A percentile compares a stretch with the other conserved stretches of the same genome.
phyloP scores from a whole-genome alignment of 2,888 invertebrate species.

The Conus canariensis region DNA sequence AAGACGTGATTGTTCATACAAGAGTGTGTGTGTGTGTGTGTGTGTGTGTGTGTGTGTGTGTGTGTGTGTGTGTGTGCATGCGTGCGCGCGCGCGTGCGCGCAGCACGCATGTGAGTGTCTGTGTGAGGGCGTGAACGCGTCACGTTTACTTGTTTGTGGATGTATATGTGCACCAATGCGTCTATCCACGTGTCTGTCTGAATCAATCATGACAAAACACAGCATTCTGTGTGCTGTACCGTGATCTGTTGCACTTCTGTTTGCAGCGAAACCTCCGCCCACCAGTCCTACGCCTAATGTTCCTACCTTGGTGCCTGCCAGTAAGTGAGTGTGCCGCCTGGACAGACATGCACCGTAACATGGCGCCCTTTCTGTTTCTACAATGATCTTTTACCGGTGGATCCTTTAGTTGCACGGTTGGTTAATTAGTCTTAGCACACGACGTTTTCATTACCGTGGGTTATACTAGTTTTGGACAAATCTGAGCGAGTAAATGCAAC shows the following conservation, averaged over 20 bases:
- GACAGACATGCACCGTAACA: no score
- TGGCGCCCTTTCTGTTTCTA: no score
- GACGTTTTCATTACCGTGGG: no score
- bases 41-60: neutral
- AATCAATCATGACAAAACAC: no score
- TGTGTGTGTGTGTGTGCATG: conserved; percentile 14
- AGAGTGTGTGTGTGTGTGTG: neutral
- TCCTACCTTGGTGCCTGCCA: conserved; percentile 18
- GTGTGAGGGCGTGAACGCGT: neutral
- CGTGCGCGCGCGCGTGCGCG: neutral
- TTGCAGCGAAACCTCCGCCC: conserved; percentile 36
- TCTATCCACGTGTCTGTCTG: neutral
- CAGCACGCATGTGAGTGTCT: neutral
- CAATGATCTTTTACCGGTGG: no score
- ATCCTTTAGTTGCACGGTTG: no score
- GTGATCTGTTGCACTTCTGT: neutral
- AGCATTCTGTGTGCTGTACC: no score
- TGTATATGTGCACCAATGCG: neutral
- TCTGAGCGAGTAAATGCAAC: no score
- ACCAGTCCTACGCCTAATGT: conserved; percentile 23
- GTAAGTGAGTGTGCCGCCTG: neutral
- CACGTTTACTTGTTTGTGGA: neutral
- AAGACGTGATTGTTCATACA: neutral
- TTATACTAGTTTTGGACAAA: no score
- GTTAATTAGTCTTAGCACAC: no score